Evolutionary conservation across 2,797 vertebrate species (phyloP), one percentile per base, ranked within the genome.

Genomic region (Spizella passerina): DNA sequence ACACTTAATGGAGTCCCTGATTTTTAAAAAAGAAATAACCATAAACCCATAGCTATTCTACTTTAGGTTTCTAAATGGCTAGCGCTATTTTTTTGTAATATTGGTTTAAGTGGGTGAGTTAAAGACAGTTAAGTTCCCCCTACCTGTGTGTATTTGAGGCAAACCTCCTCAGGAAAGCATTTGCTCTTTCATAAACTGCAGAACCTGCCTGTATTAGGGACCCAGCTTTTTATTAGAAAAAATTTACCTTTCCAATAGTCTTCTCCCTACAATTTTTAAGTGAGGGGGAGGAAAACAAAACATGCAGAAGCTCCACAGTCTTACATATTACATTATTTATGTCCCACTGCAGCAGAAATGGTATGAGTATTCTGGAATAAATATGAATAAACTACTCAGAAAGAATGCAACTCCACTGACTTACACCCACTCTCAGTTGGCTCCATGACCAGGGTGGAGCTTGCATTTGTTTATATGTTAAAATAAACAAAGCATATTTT

Each of bases 391-490:
- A 21, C 6, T 46, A 27, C 22, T 91, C 55, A 80, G 85, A 96
- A 77, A 59, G 9, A 79, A 86, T 63, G 43, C 12, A 90, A 72
- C 57, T 53, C 14, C 57, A 72, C 53, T 70, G 72, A 65, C 61
- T 66, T 90, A 93, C 92, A 96, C 85, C 70, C 86, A 91, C 56
- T 92, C 49, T 86, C 18, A 78, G 55, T 19, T 85, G 93, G 84
- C 81, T 96, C 34, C 65, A 66, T 46, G 44, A 24, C 69, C 60
- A 92, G 96, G 95, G 94, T 96, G 96, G 94, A 96, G 94, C 66
- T 93, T 91, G 70, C 43, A 69, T 86, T 71, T 12, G 17, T 91
- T 94, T 86, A 61, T 95, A 56, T 57, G 36, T 65, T 96, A 96
- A 95, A 87, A 90, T 61, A 96, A 97, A 94, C 75, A 94, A 82